Percentiles rank a stretch among this genome's conserved stretches.
phyloP scores from a whole-genome alignment of 2,888 invertebrate species.

The Drosophila formosana region DNA sequence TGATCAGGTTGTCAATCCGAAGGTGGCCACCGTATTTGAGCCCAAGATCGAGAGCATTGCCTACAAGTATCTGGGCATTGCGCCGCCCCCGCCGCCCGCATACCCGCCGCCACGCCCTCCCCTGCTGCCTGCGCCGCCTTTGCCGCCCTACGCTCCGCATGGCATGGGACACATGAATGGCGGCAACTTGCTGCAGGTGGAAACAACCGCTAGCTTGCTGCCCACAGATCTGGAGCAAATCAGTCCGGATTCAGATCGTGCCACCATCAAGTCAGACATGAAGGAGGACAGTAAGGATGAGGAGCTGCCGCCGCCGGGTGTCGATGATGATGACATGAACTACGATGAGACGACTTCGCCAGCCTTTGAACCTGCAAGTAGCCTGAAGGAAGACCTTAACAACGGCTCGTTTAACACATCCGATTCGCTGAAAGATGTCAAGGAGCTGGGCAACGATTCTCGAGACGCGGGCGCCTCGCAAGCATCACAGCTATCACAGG shows the following conservation, averaged over 20 bases:
- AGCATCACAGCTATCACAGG: slow-evolving; percentile 88
- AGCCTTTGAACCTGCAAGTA: slow-evolving; percentile 82
- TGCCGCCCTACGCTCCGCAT: slow-evolving; percentile 77
- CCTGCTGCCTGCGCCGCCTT: slow-evolving; percentile 72
- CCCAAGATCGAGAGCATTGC: slow-evolving; percentile 96
- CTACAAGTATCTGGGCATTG: slow-evolving; percentile 93
- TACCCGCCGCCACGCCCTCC: slow-evolving; percentile 72
- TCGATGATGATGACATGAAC: slow-evolving; percentile 87
- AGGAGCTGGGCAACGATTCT: slow-evolving; percentile 60
- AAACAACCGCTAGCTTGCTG: slow-evolving; percentile 86
- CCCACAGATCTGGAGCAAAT: slow-evolving; percentile 93
- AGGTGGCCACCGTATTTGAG: slow-evolving; percentile 94
- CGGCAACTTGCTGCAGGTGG: slow-evolving; percentile 73
- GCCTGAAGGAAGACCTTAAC: slow-evolving; percentile 84
- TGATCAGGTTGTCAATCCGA: slow-evolving; percentile 97
- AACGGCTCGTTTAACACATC: slow-evolving; percentile 53
- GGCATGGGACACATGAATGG: slow-evolving; percentile 69
- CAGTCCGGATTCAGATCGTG: slow-evolving; percentile 91
- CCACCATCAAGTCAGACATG: slow-evolving; percentile 84
- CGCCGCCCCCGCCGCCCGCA: slow-evolving; percentile 87
- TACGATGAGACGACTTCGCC: slow-evolving; percentile 50
- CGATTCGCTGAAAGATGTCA: slow-evolving; percentile 60
- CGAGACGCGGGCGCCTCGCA: slow-evolving; percentile 86
- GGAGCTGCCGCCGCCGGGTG: slow-evolving; percentile 76
- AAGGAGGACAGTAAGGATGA: slow-evolving; percentile 81